Percentiles rank a stretch among this genome's conserved stretches.
phyloP scores from a whole-genome alignment of 2,888 invertebrate genomes.

The Sinotaia quadrata region DNA sequence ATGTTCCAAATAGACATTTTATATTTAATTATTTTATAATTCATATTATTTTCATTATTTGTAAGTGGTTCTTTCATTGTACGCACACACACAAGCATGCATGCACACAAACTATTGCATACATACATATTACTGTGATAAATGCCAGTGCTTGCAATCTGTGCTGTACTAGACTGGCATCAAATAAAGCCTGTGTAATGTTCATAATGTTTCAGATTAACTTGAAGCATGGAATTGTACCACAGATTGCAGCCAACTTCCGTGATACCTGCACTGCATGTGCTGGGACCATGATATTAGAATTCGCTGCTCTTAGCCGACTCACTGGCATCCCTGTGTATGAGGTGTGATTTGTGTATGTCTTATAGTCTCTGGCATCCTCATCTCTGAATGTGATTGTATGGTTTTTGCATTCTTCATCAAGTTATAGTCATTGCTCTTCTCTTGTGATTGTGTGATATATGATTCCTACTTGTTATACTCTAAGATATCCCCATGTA shows the following conservation, averaged over 20 bases:
- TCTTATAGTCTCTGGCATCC: not conserved
- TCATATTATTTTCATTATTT: too few relatives aligned
- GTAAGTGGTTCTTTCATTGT: too few relatives aligned
- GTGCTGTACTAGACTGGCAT: not conserved
- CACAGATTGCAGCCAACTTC: conserved; percentile 47
- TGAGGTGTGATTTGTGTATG: conserved; percentile 79
- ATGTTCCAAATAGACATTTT: too few relatives aligned
- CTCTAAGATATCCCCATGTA: too few relatives aligned
- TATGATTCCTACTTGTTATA: too few relatives aligned
- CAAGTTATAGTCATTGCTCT: not conserved
- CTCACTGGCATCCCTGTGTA: conserved; percentile 91
- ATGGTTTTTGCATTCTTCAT: not conserved
- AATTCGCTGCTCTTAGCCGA: conserved; percentile 95
- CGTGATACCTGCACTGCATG: conserved; percentile 96
- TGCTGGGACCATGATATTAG: conserved; percentile 97
- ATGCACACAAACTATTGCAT: too few relatives aligned
- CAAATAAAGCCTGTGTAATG: not conserved
- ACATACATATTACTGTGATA: too few relatives aligned
- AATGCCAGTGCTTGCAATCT: not conserved
- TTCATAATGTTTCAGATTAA: conserved; percentile 60
- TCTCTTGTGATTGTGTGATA: too few relatives aligned
- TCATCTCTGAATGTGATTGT: not conserved
- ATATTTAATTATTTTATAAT: too few relatives aligned
- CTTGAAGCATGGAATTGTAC: conserved; percentile 80
- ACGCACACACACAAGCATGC: too few relatives aligned